phyloP scores from a whole-genome alignment of 1,140 invertebrate species.

The Elymnias hypermnestra region DNA sequence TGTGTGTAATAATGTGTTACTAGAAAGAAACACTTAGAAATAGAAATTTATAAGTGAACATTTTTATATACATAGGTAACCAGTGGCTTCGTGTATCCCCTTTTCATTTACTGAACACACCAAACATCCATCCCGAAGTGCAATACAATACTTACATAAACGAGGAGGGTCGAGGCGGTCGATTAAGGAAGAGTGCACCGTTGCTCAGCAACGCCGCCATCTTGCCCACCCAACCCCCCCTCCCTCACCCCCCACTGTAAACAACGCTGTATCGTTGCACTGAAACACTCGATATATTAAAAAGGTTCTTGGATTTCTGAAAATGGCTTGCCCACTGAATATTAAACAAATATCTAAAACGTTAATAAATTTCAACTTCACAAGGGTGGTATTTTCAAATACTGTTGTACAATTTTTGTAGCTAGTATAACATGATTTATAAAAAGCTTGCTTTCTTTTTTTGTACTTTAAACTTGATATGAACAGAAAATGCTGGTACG shows the following conservation, averaged over 20 bases:
- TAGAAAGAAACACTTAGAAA: no score
- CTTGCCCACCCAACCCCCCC: slow-evolving; percentile 41
- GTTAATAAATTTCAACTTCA: no score
- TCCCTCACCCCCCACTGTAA: slow-evolving; percentile 50
- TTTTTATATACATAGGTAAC: no score
- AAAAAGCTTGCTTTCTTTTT: no score
- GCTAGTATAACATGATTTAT: no score
- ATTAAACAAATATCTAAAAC: slow-evolving; percentile 1
- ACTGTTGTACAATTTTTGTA: no score
- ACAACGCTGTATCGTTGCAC: slow-evolving; percentile 71
- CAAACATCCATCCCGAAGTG: slow-evolving; percentile 41
- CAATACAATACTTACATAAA: slow-evolving; percentile 67
- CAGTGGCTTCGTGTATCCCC: not conserved
- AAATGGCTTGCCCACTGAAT: slow-evolving; percentile 13
- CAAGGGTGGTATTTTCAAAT: no score
- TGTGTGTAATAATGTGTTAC: no score
- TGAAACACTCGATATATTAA: slow-evolving; percentile 70
- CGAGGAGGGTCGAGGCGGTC: slow-evolving; percentile 56
- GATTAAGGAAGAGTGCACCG: slow-evolving; percentile 73
- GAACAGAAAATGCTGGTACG: no score
- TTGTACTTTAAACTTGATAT: no score
- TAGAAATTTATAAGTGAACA: no score
- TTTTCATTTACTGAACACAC: slow-evolving; percentile 19
- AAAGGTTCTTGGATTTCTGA: slow-evolving; percentile 19
- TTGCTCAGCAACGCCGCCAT: slow-evolving; percentile 68